Evolutionary conservation across 2,888 invertebrate genomes (phyloP), one percentile per base, ranked within the genome.

Genomic region (Tetheella fluctuosa): DNA sequence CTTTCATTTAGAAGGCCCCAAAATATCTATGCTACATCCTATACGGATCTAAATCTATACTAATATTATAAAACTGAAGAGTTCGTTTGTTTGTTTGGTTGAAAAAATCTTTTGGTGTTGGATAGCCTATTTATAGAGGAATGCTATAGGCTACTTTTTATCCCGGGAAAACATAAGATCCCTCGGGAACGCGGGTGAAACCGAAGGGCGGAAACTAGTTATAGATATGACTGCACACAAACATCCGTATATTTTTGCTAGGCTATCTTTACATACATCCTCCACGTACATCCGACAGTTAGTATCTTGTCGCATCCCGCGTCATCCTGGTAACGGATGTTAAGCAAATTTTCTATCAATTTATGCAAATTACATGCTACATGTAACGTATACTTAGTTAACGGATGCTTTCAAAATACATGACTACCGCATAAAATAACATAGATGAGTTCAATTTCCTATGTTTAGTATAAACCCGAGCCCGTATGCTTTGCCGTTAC

Each of bases 401-500:
- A 68, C 70, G 78, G 78, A 77, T 70, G 70, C 42, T 78, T 79
- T 70, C 69, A 72, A 74, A 83, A 83, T 74, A 71, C 68, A 71
- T 73, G 69, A 59, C 65, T 64, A 62, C 64, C 56, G 52, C 59
- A 48, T 58, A 61, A 72, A 80, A 76, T 73, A 69, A 76, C 75
- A 78, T 67, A 65, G 70, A 64, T 74, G 70, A 72, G 63, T 68
- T 71, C 67, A 66, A 63, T 63, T 65, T 73, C 73, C 77, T 76
- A 74, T 72, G 75, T 78, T 77, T 72, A 71, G 66, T 69, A 67
- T 68, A 69, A 70, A 67, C 70, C 66, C 67, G 68, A 60, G 75
- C 88, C 87, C 88, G 86, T 79, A 88, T 89, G 70, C 62, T 67
- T 67, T 60, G 64, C 65, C 59, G 73, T 88, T 88, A 81, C 88